Conservation (phyloP, 2,888 invertebrate genomes). For the Pegoplata infirma region DNA sequence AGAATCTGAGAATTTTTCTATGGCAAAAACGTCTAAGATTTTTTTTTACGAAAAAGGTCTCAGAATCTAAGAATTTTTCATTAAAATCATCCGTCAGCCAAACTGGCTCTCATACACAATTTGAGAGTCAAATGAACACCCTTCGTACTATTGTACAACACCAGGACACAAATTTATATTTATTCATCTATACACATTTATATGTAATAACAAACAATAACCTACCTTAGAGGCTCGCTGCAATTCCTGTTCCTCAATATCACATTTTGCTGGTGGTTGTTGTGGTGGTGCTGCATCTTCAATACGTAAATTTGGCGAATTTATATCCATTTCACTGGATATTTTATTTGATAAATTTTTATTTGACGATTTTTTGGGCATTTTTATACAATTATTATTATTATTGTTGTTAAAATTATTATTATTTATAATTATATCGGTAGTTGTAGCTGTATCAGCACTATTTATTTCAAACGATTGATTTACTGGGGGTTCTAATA, state of each 20-base stretch:
- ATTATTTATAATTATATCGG: conserved; percentile 18
- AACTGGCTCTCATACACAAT: too few species aligned
- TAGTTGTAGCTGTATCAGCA: conserved; percentile 10
- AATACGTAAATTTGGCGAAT: conserved; percentile 79
- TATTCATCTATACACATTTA: too few species aligned
- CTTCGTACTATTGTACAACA: too few species aligned
- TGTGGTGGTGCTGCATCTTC: conserved; percentile 75
- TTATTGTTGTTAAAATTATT: conserved; percentile 37
- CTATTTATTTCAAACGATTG: conserved; percentile 21
- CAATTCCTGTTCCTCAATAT: conserved; percentile 81
- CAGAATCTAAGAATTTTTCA: too few species aligned
- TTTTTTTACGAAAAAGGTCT: too few species aligned
- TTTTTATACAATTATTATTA: conserved; percentile 49
- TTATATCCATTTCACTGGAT: conserved; percentile 64
- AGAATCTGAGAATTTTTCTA: too few species aligned
- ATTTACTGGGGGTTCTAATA: conserved; percentile 23
- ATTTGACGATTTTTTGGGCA: conserved; percentile 45
- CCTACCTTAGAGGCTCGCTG: conserved; percentile 80
- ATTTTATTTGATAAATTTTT: conserved; percentile 35
- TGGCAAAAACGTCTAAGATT: too few species aligned
- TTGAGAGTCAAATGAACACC: too few species aligned
- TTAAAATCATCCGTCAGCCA: too few species aligned
- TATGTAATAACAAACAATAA: neutral
- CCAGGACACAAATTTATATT: too few species aligned
- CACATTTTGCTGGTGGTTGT: conserved; percentile 72